phyloP scores from a whole-genome alignment of 2,797 vertebrate genomes.

The Enteromius afrohamiltoni region DNA sequence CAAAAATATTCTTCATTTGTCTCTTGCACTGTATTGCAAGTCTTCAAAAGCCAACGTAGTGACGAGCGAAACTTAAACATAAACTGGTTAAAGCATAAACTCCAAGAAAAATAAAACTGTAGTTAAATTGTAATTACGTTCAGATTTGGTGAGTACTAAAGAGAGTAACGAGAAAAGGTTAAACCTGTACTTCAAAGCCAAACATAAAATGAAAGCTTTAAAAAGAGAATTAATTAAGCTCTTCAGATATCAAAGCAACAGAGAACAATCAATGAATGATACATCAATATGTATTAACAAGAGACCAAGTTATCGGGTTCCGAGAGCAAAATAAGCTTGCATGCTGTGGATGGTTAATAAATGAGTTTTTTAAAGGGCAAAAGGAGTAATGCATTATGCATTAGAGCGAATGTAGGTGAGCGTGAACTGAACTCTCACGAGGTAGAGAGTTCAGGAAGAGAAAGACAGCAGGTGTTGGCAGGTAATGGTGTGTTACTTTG shows the following conservation, averaged over 20 bases:
- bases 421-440: conserved; percentile 1
- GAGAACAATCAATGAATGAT: neutral
- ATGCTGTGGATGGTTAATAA: neutral
- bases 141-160: neutral
- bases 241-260: neutral
- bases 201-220: neutral
- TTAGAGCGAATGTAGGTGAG: conserved; percentile 7
- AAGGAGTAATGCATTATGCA: conserved; percentile 33
- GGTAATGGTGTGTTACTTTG: conserved; percentile 43
- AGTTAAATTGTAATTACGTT: neutral
- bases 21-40: neutral
- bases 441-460: conserved; percentile 13
- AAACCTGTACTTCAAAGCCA: neutral
- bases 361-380: conserved; percentile 3
- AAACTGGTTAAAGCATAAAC: neutral
- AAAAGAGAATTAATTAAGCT: neutral
- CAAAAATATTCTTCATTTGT: neutral
- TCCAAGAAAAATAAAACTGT: neutral
- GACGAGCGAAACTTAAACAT: neutral
- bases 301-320: neutral
- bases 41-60: neutral
- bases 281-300: neutral
- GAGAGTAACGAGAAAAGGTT: neutral
- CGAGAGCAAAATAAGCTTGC: neutral
- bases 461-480: conserved; percentile 50